A percentile compares a stretch with the other conserved stretches of the same genome.
Evolutionary conservation across 30 jellyfish, hydroid and myxozoan genomes (phyloP).

Genomic region (Kudoa iwatai): DNA sequence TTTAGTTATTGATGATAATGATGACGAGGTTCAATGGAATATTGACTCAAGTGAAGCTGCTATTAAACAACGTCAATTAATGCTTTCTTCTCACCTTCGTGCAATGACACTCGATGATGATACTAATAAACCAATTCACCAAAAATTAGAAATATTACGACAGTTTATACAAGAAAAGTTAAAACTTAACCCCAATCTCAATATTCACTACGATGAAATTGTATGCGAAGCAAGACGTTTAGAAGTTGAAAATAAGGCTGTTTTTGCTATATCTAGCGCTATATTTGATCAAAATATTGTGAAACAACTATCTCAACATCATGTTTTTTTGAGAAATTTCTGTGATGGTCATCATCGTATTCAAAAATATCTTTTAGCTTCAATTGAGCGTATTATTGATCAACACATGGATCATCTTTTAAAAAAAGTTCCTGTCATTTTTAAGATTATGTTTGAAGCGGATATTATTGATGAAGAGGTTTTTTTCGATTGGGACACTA

Average conservation of each 20-base stretch:
- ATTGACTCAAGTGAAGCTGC: conserved; percentile 82
- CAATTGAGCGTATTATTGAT: conserved; percentile 55
- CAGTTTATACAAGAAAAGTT: conserved; percentile 30
- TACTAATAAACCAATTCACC: conserved; percentile 28
- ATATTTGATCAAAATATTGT: conserved; percentile 16
- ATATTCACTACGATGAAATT: conserved; percentile 1
- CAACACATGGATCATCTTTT: conserved; percentile 24
- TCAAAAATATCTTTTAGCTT: conserved; percentile 32
- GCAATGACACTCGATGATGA: conserved; percentile 67
- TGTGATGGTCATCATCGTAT: no score
- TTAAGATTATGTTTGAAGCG: conserved; percentile 28
- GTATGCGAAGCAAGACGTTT: conserved; percentile 86
- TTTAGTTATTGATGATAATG: not conserved
- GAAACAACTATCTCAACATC: conserved; percentile 1
- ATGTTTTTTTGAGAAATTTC: conserved; percentile 5
- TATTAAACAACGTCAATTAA: conserved; percentile 25
- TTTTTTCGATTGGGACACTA: conserved; percentile 54
- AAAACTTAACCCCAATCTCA: not conserved
- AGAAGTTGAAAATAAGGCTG: conserved; percentile 62
- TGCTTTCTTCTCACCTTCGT: conserved; percentile 32
- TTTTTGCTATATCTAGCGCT: conserved; percentile 53
- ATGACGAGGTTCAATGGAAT: conserved; percentile 37
- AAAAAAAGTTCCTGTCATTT: conserved; percentile 50
- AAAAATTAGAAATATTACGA: conserved; percentile 42
- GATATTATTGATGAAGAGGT: conserved; percentile 81